Base-by-base conservation (phyloP, 1,140 invertebrate genomes). In the Amphibalanus amphitrite region DNA sequence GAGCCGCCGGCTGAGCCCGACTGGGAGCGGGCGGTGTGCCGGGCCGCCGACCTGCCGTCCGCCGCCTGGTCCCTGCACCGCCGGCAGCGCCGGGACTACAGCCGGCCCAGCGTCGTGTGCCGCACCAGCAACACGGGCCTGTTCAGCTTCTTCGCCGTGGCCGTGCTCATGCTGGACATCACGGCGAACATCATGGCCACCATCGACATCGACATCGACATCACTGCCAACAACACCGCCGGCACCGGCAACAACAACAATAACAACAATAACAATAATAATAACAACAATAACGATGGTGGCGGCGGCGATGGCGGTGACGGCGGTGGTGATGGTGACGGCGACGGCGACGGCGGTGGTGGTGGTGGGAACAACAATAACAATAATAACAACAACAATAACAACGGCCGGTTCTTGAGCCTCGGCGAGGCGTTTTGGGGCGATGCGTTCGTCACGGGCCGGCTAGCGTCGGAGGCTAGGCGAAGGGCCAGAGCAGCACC, bases 161-260 rank as follows among this genome's bases (percentile, higher is more conserved):
- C 72, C 70, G 71, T 73, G 28, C 72, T 73, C 17, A 71, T 28
- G 28, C 70, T 73, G 30, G 72, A 73, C 72, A 68, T 73, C 70
- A 73, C 72, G 29, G 70, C 67, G 13, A 69, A 73, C 70, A 73
- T 73, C 70, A 73, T 73, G 72, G 70, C 65, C 17, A 69, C 64
- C 67, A 69, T 73, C 67, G 67, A 73, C 72, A 71, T 71, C 30
- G 30, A 71, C 67, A 64, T 73, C 67, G 69, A 73, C 72, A 69
- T 73, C 65, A 59, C 70, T 20, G 33, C 33, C 28, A 69, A 59
- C 47, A 59, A 23, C 47, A 70, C 28, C 69, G 47, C 28, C 28
- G n/a, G 30, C 28, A 72, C 64, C 28, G 70, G 30, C 26, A 72
- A 72, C 26, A 64, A 64, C 29, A 69, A 70, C 3, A 30, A 30